These are phyloP conservation scores for Cephus pygmeus DNA, from an alignment of 2,888 invertebrate genomes.

Conservation along the genomic window DNA sequence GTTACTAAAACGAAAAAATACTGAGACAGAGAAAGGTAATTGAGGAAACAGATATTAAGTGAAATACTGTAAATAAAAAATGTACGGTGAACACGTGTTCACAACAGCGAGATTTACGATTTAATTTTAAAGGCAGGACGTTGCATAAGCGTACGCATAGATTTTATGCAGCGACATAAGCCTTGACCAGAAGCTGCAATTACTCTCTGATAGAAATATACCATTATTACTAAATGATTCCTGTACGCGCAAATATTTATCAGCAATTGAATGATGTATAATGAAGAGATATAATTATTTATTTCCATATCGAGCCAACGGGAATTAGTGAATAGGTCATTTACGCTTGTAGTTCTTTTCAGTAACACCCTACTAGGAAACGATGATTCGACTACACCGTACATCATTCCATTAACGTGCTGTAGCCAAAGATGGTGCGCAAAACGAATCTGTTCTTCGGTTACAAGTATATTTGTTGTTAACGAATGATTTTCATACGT, in stretches of 20 bases:
- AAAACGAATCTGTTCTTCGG: neutral
- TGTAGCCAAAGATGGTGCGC: neutral
- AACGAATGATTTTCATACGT: neutral
- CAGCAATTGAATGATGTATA: neutral
- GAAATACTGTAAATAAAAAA: neutral
- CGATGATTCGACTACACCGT: neutral
- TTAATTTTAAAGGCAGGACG: conserved; percentile 1
- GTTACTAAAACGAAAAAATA: neutral
- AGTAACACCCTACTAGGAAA: neutral
- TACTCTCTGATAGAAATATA: conserved; percentile 6
- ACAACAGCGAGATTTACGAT: neutral
- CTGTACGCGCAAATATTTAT: neutral
- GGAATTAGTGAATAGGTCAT: neutral
- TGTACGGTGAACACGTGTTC: neutral
- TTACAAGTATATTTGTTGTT: neutral
- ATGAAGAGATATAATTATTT: neutral
- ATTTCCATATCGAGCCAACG: neutral
- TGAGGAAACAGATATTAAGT: neutral
- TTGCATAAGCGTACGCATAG: conserved; percentile 12
- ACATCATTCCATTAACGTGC: neutral
- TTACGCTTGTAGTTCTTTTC: neutral
- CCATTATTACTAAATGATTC: conserved; percentile 9
- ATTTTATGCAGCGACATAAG: conserved; percentile 12
- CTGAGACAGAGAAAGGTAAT: neutral
- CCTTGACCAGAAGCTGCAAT: conserved; percentile 19